Evolutionary conservation across 2,888 invertebrate genomes (phyloP), one percentile per base, ranked within the genome.

Genomic region (Diaprepes abbreviatus): DNA sequence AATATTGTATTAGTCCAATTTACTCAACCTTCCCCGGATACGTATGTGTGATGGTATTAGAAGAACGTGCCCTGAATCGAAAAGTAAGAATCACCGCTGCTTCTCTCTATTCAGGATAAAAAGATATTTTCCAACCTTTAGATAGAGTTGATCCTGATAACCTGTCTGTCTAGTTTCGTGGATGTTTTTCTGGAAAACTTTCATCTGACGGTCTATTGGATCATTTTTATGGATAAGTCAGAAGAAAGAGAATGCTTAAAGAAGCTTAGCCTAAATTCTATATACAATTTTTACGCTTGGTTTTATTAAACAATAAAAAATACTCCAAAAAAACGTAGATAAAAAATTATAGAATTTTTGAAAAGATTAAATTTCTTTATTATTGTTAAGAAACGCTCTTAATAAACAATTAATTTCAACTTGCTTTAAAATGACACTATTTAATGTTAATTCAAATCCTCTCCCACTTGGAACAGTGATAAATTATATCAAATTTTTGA

Each of bases 31-130:
- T 77, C 79, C 77, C 77, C 79, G 76, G 78, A 78, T 79, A 80
- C 81, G 80, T 80, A 82, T 83, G 81, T 83, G 82, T 81, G 82
- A 81, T 78, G 81, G 82, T 79, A 83, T 83, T 83, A 83, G 76
- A 74, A 78, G 80, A 82, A 83, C 83, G 83, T 83, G 83, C 79
- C 79, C 79, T 81, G 83, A 83, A 83, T 83, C 79, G 79, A 79
- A 82, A 83, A 82, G 78, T 81, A 82, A 82, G 82, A 82, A 83
- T 83, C 82, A 83, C 79, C 76, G 76, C 74, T 76, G 64, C 77
- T 79, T 75, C 76, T 75, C 74, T 74, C 72, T 54, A 69, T 75
- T 75, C 74, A 63, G 70, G 75, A 77, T 73, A 74, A 75, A 78
- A 79, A 73, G 72, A 66, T 73, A 73, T 74, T 73, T 74, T 74